A percentile compares a stretch with the other conserved stretches of the same genome.
Evolutionary conservation across 2,113 vertebrate species (phyloP).

Genomic region (Taxidea taxus): DNA sequence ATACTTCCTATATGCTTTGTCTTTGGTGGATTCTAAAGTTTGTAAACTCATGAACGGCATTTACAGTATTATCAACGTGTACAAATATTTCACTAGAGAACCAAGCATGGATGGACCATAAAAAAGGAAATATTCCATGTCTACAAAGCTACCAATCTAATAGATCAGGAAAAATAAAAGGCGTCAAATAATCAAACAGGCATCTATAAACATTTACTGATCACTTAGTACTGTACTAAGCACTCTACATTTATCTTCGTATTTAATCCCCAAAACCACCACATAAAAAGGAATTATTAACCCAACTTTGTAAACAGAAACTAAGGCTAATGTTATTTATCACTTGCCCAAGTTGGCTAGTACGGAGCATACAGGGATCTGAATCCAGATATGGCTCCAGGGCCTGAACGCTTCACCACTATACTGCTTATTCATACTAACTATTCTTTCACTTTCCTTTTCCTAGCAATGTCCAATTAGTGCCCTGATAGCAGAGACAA

Average conservation of each 20-base stretch:
- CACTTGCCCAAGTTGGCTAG: not conserved
- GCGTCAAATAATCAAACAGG: not conserved
- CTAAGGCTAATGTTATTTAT: not conserved
- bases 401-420: not conserved
- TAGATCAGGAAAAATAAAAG: not conserved
- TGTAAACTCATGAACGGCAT: slow-evolving; percentile 29
- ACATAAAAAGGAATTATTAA: not conserved
- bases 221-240: slow-evolving; percentile 2
- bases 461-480: not conserved
- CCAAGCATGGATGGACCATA: not conserved
- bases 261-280: slow-evolving; percentile 17
- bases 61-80: not conserved
- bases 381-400: not conserved
- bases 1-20: not conserved
- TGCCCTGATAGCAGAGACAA: not conserved
- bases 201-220: not conserved
- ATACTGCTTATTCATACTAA: slow-evolving; percentile 49
- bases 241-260: not conserved
- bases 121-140: not conserved
- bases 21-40: slow-evolving; percentile 22
- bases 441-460: slow-evolving; percentile 69
- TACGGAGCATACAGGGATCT: not conserved
- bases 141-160: slow-evolving; percentile 30
- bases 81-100: slow-evolving; percentile 28
- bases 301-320: slow-evolving; percentile 38